Percentiles rank a stretch among this genome's conserved stretches.
These are phyloP conservation scores for Chymomyza amoena DNA, from an alignment of 2,888 invertebrate genomes.

Conservation along the genomic window DNA sequence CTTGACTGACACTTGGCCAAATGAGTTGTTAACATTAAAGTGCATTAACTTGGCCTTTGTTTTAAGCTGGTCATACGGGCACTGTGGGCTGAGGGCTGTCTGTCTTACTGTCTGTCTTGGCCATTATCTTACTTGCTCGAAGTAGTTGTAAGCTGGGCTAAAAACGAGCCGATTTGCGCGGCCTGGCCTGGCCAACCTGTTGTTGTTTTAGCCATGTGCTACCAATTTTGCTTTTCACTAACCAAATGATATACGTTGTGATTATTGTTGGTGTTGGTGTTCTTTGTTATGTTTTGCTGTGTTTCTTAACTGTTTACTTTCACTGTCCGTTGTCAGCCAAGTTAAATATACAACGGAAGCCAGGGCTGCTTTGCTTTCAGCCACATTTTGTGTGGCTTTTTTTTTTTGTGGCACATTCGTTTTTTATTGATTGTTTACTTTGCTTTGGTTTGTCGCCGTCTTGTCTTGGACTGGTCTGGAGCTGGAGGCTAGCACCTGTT, in stretches of 20 bases:
- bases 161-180: too few relatives aligned
- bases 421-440: conserved; percentile 15
- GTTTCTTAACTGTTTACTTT: conserved; percentile 61
- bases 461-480: conserved; percentile 3
- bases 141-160: not conserved
- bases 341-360: conserved; percentile 51
- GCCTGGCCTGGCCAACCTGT: not conserved
- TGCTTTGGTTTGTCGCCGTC: conserved; percentile 31
- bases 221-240: conserved; percentile 57
- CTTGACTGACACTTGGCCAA: conserved; percentile 31
- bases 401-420: not conserved
- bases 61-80: conserved; percentile 22
- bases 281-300: conserved; percentile 44
- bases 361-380: conserved; percentile 49
- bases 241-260: not conserved
- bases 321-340: conserved; percentile 55
- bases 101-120: not conserved
- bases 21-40: conserved; percentile 51
- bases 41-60: conserved; percentile 47
- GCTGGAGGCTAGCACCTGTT: not conserved
- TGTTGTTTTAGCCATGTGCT: conserved; percentile 37
- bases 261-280: conserved; percentile 15
- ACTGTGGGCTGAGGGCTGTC: not conserved
- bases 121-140: not conserved
- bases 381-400: conserved; percentile 37